phyloP scores from a whole-genome alignment of 2,113 vertebrate genomes.

The Coturnix japonica region DNA sequence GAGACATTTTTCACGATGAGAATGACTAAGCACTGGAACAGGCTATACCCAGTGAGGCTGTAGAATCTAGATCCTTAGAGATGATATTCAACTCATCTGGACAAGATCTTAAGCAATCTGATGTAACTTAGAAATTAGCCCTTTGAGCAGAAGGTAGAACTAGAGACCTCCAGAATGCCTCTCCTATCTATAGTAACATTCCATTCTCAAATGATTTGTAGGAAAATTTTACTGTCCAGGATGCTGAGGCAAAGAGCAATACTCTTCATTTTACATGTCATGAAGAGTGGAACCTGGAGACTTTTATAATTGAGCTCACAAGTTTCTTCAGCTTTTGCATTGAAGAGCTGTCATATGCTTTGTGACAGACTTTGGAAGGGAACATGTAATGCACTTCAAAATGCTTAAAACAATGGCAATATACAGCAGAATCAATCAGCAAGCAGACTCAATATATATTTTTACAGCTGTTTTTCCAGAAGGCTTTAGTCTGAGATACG shows the following conservation, averaged over 20 bases:
- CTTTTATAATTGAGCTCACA: not conserved
- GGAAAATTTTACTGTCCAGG: not conserved
- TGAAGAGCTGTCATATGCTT: not conserved
- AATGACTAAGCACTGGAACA: not conserved
- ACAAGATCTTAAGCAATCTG: not conserved
- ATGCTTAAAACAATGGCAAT: conserved; percentile 14
- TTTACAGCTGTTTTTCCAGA: conserved; percentile 9
- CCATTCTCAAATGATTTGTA: not conserved
- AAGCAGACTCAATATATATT: not conserved
- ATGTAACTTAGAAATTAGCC: not conserved
- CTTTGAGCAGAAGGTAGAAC: not conserved
- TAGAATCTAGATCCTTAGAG: not conserved
- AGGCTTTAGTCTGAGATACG: conserved; percentile 11
- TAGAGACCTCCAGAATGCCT: not conserved
- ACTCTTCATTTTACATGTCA: not conserved
- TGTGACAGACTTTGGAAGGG: not conserved
- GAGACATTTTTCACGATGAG: not conserved
- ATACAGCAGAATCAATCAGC: not conserved
- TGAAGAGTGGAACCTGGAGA: not conserved
- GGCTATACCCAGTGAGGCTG: not conserved
- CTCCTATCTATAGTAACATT: not conserved
- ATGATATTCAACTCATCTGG: not conserved
- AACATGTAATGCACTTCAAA: not conserved
- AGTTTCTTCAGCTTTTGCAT: not conserved
- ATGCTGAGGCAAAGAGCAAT: not conserved